A percentile compares a stretch with the other conserved stretches of the same genome.
Conservation (phyloP, 2,113 vertebrate genomes). For the Pagrus major region DNA sequence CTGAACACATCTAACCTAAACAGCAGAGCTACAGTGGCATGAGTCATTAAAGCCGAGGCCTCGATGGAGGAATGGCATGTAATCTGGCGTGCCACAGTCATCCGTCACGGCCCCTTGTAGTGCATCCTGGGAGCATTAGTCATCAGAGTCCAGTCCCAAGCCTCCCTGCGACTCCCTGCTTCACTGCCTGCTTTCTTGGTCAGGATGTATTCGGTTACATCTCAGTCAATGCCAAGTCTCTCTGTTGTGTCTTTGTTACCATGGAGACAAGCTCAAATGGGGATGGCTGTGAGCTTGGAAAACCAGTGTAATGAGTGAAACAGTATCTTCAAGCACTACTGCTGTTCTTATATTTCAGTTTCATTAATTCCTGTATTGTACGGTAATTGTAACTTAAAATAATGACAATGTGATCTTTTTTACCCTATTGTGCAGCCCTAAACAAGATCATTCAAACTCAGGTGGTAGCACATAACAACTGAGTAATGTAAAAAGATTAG, state of each 20-base stretch:
- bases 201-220: conserved; percentile 10
- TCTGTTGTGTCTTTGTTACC: conserved; percentile 45
- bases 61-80: conserved; percentile 21
- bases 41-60: conserved; percentile 30
- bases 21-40: not conserved
- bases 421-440: not conserved
- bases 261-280: conserved; percentile 31
- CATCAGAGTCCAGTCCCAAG: conserved; percentile 23
- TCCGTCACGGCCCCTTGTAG: conserved; percentile 33
- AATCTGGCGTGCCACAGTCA: conserved; percentile 26
- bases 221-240: not conserved
- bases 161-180: not conserved
- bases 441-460: not conserved
- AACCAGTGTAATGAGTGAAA: not conserved
- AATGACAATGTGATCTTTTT: too few species aligned
- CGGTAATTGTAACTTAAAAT: too few species aligned
- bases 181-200: conserved; percentile 6
- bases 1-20: not conserved
- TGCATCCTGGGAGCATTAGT: conserved; percentile 47
- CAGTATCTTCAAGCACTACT: not conserved
- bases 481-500: not conserved
- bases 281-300: not conserved
- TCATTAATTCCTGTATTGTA: too few species aligned
- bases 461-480: not conserved
- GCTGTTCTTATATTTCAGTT: not conserved